A percentile compares a stretch with the other conserved stretches of the same genome.
Conservation (phyloP, 2,888 invertebrate species). For the Melanophora roralis region DNA sequence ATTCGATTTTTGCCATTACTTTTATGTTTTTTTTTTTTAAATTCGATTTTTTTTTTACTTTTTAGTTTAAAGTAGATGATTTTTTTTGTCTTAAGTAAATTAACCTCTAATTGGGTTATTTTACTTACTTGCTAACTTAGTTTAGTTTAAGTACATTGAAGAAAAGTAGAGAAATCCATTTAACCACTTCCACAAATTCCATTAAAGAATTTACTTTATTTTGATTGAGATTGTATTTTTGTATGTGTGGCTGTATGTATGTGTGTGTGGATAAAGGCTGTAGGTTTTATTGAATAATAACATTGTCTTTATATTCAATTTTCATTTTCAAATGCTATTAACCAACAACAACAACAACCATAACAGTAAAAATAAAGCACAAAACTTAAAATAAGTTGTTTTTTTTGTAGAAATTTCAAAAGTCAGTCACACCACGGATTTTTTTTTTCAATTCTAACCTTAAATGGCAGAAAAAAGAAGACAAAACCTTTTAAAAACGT, state of each 20-base stretch:
- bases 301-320: slow-evolving; percentile 52
- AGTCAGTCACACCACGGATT: slow-evolving; percentile 25
- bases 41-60: background rate
- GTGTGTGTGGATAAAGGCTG: background rate
- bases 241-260: background rate
- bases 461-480: background rate
- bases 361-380: background rate
- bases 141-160: slow-evolving; percentile 34
- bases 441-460: slow-evolving; percentile 18
- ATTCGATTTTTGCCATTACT: too few relatives aligned
- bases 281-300: slow-evolving; percentile 55
- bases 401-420: slow-evolving; percentile 13
- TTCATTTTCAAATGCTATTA: slow-evolving; percentile 39
- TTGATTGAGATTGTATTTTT: background rate
- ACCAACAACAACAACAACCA: slow-evolving; percentile 18
- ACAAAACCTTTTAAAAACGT: slow-evolving; percentile 35
- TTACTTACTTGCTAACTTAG: slow-evolving; percentile 41
- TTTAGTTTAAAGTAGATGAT: slow-evolving; percentile 7
- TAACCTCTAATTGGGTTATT: slow-evolving; percentile 60
- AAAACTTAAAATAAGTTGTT: background rate
- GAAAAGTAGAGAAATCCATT: slow-evolving; percentile 49
- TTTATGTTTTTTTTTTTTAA: background rate
- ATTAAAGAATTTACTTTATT: slow-evolving; percentile 39
- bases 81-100: slow-evolving; percentile 48
- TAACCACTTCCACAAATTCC: slow-evolving; percentile 57